phyloP scores from a whole-genome alignment of 2,113 vertebrate species.

The Megaceryle maxima region DNA sequence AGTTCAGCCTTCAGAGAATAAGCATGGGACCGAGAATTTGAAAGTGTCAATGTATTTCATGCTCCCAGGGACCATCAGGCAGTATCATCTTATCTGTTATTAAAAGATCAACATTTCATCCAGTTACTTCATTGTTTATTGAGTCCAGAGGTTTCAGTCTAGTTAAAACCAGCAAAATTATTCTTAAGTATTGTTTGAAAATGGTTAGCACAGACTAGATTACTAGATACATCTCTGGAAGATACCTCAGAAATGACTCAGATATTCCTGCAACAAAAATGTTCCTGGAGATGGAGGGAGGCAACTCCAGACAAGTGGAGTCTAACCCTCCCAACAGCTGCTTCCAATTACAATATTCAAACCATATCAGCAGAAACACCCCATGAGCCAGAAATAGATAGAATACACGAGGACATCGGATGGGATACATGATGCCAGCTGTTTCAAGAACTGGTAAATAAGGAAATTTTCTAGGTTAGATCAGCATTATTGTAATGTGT shows the following conservation, averaged over 20 bases:
- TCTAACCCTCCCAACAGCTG: conserved; percentile 11
- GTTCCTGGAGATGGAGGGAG: conserved; percentile 12
- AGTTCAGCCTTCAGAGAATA: background rate
- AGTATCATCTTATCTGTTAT: background rate
- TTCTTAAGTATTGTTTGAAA: background rate
- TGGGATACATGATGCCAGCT: background rate
- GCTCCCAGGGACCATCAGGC: background rate
- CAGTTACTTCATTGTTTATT: background rate
- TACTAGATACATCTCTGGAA: background rate
- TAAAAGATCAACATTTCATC: background rate
- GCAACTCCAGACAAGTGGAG: background rate
- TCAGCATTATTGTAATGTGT: background rate
- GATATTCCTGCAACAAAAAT: background rate
- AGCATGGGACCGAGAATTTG: background rate
- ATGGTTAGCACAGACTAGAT: background rate
- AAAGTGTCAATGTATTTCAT: background rate
- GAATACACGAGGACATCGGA: background rate
- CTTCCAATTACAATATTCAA: conserved; percentile 31
- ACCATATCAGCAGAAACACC: conserved; percentile 38
- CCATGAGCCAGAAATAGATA: background rate
- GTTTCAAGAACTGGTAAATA: background rate
- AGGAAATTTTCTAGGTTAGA: background rate
- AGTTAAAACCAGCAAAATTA: background rate
- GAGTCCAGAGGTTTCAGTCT: background rate
- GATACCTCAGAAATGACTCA: conserved; percentile 23